Percentiles rank a stretch among this genome's conserved stretches.
These are phyloP conservation scores for Microctonus aethiopoides DNA, from an alignment of 2,888 invertebrate genomes.

Conservation along the genomic window DNA sequence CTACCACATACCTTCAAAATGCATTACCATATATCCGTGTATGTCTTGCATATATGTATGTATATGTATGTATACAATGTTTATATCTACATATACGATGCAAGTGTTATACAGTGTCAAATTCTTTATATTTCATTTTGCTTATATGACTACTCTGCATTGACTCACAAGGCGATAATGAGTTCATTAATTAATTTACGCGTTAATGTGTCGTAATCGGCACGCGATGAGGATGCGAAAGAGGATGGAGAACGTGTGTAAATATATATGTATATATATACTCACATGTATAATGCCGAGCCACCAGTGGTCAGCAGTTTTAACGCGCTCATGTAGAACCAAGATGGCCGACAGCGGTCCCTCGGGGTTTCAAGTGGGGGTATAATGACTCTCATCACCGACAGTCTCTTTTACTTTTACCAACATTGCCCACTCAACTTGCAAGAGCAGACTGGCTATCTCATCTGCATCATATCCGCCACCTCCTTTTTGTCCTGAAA, in stretches of 20 bases:
- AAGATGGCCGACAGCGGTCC: conserved; percentile 64
- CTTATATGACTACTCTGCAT: not conserved
- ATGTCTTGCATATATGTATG: not conserved
- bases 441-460: conserved; percentile 15
- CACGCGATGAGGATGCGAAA: conserved; percentile 55
- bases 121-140: conserved; percentile 20
- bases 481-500: not conserved
- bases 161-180: conserved; percentile 24
- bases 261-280: no score
- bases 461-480: conserved; percentile 2
- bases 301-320: conserved; percentile 42
- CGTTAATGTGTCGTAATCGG: conserved; percentile 58
- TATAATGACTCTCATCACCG: conserved; percentile 67
- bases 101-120: not conserved
- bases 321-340: conserved; percentile 55
- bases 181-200: conserved; percentile 61
- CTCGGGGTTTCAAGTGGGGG: conserved; percentile 57
- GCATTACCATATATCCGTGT: conserved; percentile 36
- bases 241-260: conserved; percentile 18
- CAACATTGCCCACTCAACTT: conserved; percentile 51
- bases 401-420: conserved; percentile 65
- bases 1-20: conserved; percentile 41
- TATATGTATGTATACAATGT: no score
- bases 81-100: no score
- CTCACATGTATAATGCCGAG: conserved; percentile 12